These are phyloP conservation scores for Sminthurides aquaticus DNA, from an alignment of 2,888 invertebrate species.

Conservation along the genomic window DNA sequence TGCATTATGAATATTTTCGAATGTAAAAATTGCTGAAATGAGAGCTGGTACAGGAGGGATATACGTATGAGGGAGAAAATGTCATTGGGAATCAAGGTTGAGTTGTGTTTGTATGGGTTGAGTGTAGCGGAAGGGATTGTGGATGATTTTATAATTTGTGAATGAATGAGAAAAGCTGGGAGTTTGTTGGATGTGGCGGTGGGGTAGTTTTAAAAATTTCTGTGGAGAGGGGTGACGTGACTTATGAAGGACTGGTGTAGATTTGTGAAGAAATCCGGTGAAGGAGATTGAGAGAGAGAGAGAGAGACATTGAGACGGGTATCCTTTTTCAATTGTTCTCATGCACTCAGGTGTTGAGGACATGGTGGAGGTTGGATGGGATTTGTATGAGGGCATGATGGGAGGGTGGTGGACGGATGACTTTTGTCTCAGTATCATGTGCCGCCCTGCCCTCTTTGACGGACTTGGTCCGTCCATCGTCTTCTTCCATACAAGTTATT, in stretches of 20 bases:
- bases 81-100: background rate
- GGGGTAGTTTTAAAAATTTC: too few species aligned
- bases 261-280: background rate
- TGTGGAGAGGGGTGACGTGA: background rate
- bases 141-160: background rate
- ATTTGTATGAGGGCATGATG: background rate
- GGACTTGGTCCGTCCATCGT: too few species aligned
- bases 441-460: background rate
- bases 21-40: too few species aligned
- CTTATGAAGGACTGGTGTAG: background rate
- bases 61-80: background rate
- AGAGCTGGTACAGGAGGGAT: too few species aligned
- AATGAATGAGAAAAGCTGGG: background rate
- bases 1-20: too few species aligned
- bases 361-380: background rate
- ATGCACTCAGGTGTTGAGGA: conserved; percentile 8
- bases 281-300: background rate
- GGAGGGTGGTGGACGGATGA: background rate
- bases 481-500: too few species aligned
- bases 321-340: conserved; percentile 5
- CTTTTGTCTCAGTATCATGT: background rate
- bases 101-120: background rate
- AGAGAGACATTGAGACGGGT: background rate
- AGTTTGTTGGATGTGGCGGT: too few species aligned
- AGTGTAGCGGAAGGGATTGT: conserved; percentile 3